Conservation (phyloP, 2,888 invertebrate genomes). For the Proisotoma minuta region DNA sequence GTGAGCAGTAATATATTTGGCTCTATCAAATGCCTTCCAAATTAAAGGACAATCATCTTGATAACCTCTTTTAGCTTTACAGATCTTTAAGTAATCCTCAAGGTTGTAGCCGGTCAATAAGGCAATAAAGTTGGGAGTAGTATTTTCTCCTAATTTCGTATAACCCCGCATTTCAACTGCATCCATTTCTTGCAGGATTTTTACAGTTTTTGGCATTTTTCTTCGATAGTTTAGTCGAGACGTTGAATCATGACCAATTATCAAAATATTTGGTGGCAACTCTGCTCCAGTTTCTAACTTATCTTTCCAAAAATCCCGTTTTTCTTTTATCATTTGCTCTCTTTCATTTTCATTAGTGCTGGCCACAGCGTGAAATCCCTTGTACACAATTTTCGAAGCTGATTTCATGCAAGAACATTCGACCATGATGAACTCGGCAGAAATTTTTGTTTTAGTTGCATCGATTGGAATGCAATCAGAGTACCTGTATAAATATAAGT, state of each 20-base stretch:
- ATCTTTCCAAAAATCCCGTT: background rate
- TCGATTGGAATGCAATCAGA: background rate
- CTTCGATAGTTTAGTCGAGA: constrained; percentile 7
- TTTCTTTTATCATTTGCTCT: background rate
- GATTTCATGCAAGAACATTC: background rate
- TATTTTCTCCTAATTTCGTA: background rate
- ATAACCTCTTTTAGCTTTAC: constrained; percentile 20
- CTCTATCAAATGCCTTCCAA: background rate
- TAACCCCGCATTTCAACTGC: constrained; percentile 2
- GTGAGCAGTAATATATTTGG: background rate
- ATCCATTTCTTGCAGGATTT: background rate
- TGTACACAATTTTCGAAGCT: background rate
- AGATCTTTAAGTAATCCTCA: background rate
- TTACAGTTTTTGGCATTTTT: background rate
- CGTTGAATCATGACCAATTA: constrained; percentile 1
- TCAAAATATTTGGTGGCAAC: constrained; percentile 6
- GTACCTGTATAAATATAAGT: background rate
- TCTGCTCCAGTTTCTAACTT: background rate
- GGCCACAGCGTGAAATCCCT: background rate
- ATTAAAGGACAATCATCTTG: constrained; percentile 7
- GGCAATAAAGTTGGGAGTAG: background rate
- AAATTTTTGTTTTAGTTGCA: background rate
- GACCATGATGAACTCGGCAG: constrained; percentile 5
- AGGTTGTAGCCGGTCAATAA: background rate
- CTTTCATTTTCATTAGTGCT: background rate